Evolutionary conservation across 1,140 invertebrate genomes (phyloP), one percentile per base, ranked within the genome.

Genomic region (Danaus melanippus): DNA sequence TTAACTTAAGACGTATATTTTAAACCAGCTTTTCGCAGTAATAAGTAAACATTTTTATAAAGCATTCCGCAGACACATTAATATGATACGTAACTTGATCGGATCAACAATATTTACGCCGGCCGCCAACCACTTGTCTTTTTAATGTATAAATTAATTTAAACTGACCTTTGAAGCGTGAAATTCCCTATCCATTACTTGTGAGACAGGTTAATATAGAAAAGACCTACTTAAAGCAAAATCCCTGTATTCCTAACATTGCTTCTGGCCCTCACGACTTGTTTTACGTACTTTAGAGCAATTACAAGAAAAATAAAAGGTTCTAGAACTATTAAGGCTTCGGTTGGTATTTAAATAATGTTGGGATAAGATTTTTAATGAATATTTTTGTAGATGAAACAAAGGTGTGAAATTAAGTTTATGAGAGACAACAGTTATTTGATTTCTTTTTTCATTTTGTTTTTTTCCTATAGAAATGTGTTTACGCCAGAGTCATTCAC

Each of bases 71-170:
- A 32, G 21, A 32, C 21, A 32, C 21, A 32, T 56, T 52, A 63
- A 52, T 62, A 47, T 42, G 46, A 50, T 60, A 44, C 44, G 47
- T 56, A 55, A 32, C 55, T 56, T 46, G 62, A 64, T 72, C 69
- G 68, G 75, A 79, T 81, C 79, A 84, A 71, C 64, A 71, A 65
- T 79, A 72, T 79, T 81, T 76, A 81, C 81, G 71, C 60, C 65
- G 69, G 56, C 69, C 56, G 55, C 47, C 56, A 61, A 62, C 66
- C 64, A 79, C 74, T 80, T 76, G 67, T 76, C 68, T 76, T 77
- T 76, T 77, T 78, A 82, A 79, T 79, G 77, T 82, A 65, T 79
- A 82, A 83, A 83, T 84, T 85, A 85, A 83, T 83, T 85, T 77
- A 76, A 75, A 80, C 72, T 74, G 71, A 78, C 75, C 72, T 80